These are phyloP conservation scores for Cybosia mesomella DNA, from an alignment of 2,888 invertebrate species.

Conservation along the genomic window DNA sequence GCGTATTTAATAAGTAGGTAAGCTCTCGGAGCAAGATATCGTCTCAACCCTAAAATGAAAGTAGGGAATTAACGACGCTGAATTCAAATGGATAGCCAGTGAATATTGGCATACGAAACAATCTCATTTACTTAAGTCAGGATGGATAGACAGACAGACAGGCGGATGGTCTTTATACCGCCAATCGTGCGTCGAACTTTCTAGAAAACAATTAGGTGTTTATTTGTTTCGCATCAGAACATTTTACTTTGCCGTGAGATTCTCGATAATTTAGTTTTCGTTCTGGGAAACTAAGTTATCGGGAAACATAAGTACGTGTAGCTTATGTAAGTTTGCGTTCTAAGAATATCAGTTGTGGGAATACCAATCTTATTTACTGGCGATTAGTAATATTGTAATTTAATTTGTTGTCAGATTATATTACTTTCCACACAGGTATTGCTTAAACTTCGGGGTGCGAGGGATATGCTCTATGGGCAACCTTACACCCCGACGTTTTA, in stretches of 20 bases:
- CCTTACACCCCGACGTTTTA: no score
- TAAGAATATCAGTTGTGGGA: not conserved
- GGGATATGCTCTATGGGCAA: no score
- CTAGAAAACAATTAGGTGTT: conserved; percentile 49
- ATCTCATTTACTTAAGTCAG: conserved; percentile 34
- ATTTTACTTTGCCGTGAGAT: conserved; percentile 31
- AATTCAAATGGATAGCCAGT: conserved; percentile 13
- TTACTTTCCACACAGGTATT: no score
- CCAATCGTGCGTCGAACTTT: conserved; percentile 53
- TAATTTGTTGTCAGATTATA: no score
- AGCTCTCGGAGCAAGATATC: not conserved
- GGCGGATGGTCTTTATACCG: conserved; percentile 39
- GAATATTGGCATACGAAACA: conserved; percentile 9
- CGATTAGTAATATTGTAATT: not conserved
- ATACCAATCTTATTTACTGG: not conserved
- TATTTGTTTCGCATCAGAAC: conserved; percentile 13
- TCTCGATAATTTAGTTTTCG: not conserved
- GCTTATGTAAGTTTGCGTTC: not conserved
- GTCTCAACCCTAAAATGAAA: not conserved
- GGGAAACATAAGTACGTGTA: not conserved
- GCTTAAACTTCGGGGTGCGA: no score
- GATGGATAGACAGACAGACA: conserved; percentile 35
- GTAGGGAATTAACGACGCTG: not conserved
- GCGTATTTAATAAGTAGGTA: not conserved
- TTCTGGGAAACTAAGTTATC: not conserved